Percentiles rank a stretch among this genome's conserved stretches.
phyloP scores from a whole-genome alignment of 2,797 vertebrate genomes.

The Nannoperca australis region DNA sequence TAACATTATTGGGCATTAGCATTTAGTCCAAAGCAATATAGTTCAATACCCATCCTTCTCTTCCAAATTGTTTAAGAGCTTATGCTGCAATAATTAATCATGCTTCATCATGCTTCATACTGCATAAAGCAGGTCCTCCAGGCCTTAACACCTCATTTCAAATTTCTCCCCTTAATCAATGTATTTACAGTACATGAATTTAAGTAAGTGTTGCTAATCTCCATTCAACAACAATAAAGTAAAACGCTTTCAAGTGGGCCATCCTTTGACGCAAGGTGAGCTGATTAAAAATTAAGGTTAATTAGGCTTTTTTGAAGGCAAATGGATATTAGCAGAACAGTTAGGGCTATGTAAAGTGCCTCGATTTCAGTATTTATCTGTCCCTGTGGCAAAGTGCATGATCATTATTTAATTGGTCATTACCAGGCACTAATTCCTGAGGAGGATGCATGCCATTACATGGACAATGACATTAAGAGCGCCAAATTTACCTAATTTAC shows the following conservation, averaged over 20 bases:
- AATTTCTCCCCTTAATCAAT: conserved; percentile 34
- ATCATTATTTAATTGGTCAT: conserved; percentile 61
- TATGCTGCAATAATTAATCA: conserved; percentile 33
- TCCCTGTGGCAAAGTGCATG: conserved; percentile 58
- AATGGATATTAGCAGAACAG: conserved; percentile 43
- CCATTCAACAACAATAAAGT: conserved; percentile 38
- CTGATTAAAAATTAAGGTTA: conserved; percentile 66
- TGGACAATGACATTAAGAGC: conserved; percentile 37
- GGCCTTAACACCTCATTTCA: conserved; percentile 42
- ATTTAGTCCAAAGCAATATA: background rate
- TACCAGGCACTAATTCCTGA: conserved; percentile 62
- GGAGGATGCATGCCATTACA: conserved; percentile 46
- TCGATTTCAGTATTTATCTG: conserved; percentile 56
- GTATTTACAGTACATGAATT: conserved; percentile 44
- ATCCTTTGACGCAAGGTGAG: conserved; percentile 33
- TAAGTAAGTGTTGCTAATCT: conserved; percentile 57
- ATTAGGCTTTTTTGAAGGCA: conserved; percentile 59
- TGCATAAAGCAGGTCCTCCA: conserved; percentile 28
- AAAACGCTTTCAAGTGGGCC: conserved; percentile 17
- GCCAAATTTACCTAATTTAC: conserved; percentile 37
- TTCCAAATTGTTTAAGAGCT: conserved; percentile 26
- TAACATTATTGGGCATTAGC: background rate
- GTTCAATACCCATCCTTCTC: conserved; percentile 4
- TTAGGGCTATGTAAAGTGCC: conserved; percentile 31
- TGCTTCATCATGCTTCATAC: conserved; percentile 41